Percentiles rank a stretch among this genome's conserved stretches.
phyloP scores from a whole-genome alignment of 2,113 vertebrate genomes.

The Sialia sialis region DNA sequence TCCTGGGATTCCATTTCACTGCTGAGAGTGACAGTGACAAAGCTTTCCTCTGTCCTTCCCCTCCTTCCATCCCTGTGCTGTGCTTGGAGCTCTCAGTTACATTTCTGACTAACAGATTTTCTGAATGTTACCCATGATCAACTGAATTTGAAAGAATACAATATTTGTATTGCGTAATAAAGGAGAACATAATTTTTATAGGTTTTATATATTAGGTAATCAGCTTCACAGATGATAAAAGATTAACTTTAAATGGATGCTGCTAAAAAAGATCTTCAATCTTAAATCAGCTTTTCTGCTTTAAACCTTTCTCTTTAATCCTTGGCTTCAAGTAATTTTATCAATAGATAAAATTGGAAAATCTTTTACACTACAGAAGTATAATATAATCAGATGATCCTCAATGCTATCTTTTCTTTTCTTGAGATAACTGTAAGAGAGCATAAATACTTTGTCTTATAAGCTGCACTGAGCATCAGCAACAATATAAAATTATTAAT shows the following conservation, averaged over 20 bases:
- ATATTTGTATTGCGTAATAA: conserved; percentile 45
- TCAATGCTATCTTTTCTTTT: conserved; percentile 8
- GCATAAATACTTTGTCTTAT: neutral
- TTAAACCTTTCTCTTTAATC: conserved; percentile 62
- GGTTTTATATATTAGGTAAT: conserved; percentile 55
- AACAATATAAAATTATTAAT: neutral
- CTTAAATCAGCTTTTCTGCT: conserved; percentile 60
- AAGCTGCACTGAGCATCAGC: neutral
- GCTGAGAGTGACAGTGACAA: neutral
- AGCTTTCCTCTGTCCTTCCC: neutral
- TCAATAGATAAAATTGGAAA: conserved; percentile 69
- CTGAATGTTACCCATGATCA: neutral
- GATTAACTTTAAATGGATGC: conserved; percentile 66
- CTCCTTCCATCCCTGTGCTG: neutral
- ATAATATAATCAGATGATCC: conserved; percentile 45
- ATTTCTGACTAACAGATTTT: neutral
- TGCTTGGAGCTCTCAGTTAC: neutral
- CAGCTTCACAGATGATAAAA: conserved; percentile 57
- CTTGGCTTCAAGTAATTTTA: conserved; percentile 63
- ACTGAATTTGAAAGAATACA: neutral
- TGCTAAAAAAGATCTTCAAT: conserved; percentile 51
- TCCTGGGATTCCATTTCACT: neutral
- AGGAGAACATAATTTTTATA: conserved; percentile 34
- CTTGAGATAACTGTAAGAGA: neutral
- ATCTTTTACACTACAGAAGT: conserved; percentile 60